Base-by-base conservation (phyloP, 2,797 vertebrate genomes). In the Schizopygopsis pylzovi region DNA sequence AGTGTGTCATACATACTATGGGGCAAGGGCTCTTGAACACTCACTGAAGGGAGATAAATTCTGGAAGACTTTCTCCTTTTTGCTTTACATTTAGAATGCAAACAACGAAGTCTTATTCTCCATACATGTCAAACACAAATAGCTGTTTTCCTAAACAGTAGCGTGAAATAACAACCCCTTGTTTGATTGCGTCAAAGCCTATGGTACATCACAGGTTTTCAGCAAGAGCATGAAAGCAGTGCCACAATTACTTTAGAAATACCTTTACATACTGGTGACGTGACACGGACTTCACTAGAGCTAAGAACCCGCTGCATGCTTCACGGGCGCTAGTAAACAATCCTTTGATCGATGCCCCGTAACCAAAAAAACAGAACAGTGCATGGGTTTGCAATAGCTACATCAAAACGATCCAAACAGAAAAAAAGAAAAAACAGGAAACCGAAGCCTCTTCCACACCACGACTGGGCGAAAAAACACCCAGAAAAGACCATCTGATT, bases 21-120 rank as follows among this genome's bases (percentile, higher is more conserved):
- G 93, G 91, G 78, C 92, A 92, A 90, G 92, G 93, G 90, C 90
- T 94, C 91, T 94, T 94, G 93, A 92, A 91, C 92, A 94, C 94
- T 93, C 90, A 90, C 90, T 90, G 92, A 91, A 87, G 83, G 88
- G 90, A 91, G 93, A 93, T 92, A 89, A 91, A 89, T 93, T 94
- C 96, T 97, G 96, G 93, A 95, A 80, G 94, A 95, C 95, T 95
- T 94, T 93, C 95, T 94, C 93, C 94, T 95, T 94, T 93, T 94
- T 95, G 94, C 93, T 92, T 96, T 94, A 96, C 96, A 96, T 96
- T 93, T 93, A 92, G 20, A 81, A 87, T 87, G 82, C 67, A 88
- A 87, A 49, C 41, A 89, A 90, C 65, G 13, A 84, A 83, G 82
- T 76, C 79, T 86, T 71, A 20, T 70, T 85, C 18, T 79, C 65